phyloP scores from a whole-genome alignment of 2,797 vertebrate species.

The Notolepis coatsorum region DNA sequence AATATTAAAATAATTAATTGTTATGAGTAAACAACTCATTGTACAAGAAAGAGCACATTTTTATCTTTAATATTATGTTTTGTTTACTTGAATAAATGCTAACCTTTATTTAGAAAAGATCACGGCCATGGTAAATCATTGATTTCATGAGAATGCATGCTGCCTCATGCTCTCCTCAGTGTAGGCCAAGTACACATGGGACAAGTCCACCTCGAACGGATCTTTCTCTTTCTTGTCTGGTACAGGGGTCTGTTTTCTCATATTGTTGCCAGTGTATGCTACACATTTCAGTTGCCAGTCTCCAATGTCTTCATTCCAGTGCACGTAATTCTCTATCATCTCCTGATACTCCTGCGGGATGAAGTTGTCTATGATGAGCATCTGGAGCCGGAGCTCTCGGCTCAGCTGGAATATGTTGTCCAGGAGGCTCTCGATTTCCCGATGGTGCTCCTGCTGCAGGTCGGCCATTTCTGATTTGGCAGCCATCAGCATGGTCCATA shows the following conservation, averaged over 20 bases:
- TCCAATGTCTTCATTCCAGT: constrained; percentile 99
- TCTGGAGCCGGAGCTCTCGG: constrained; percentile 95
- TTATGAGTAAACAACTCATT: too few species aligned
- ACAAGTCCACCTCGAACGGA: constrained; percentile 97
- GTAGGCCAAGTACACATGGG: constrained; percentile 96
- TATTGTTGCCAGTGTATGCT: constrained; percentile 98
- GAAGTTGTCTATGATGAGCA: constrained; percentile 98
- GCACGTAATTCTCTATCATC: constrained; percentile 99
- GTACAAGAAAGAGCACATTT: too few species aligned
- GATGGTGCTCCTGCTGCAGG: constrained; percentile 96
- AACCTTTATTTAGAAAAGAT: too few species aligned
- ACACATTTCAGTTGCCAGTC: constrained; percentile 99
- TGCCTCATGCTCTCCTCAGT: constrained; percentile 97
- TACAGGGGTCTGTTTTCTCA: constrained; percentile 97
- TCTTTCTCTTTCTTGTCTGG: constrained; percentile 99
- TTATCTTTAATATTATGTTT: too few species aligned
- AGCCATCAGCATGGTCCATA: constrained; percentile 99
- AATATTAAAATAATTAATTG: too few species aligned
- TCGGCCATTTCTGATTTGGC: constrained; percentile 99
- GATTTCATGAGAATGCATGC: too few species aligned
- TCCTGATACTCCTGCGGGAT: constrained; percentile 99
- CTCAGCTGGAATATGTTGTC: constrained; percentile 98
- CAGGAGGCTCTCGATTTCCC: constrained; percentile 95
- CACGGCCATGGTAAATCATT: too few species aligned
- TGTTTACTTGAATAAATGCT: too few species aligned